A percentile compares a stretch with the other conserved stretches of the same genome.
These are phyloP conservation scores for Ennomos quercinarius DNA, from an alignment of 2,888 invertebrate species.

Conservation along the genomic window DNA sequence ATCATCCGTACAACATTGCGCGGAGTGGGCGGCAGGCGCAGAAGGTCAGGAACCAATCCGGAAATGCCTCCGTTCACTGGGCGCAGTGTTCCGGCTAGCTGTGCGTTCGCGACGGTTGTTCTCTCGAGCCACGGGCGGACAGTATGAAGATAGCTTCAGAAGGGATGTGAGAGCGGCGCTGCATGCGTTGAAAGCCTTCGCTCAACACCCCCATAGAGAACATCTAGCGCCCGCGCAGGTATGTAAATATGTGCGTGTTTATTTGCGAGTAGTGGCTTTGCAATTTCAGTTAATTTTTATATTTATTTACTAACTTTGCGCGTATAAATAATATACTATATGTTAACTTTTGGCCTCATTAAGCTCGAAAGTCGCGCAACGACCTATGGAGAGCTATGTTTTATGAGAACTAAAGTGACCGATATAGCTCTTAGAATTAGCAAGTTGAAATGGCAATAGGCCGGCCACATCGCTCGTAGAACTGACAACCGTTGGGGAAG, in stretches of 20 bases:
- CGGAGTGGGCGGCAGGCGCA: slow-evolving; percentile 93
- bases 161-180: slow-evolving; percentile 93
- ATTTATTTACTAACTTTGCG: too few species aligned
- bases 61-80: slow-evolving; percentile 95
- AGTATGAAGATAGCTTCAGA: slow-evolving; percentile 95
- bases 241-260: background rate
- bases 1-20: slow-evolving; percentile 95
- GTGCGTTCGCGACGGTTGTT: slow-evolving; percentile 95
- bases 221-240: slow-evolving; percentile 92
- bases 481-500: too few species aligned
- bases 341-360: too few species aligned
- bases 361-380: too few species aligned
- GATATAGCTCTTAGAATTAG: too few species aligned
- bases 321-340: too few species aligned
- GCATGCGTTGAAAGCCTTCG: slow-evolving; percentile 91
- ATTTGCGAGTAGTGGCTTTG: too few species aligned
- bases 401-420: too few species aligned
- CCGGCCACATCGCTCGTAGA: too few species aligned
- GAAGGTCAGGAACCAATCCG: slow-evolving; percentile 96
- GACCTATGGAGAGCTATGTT: too few species aligned
- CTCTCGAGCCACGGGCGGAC: slow-evolving; percentile 94
- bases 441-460: too few species aligned
- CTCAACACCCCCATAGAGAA: slow-evolving; percentile 88
- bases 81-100: slow-evolving; percentile 96
- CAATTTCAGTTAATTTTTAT: too few species aligned